Conservation (phyloP, 2,888 invertebrate species). For the Gerris lacustris region DNA sequence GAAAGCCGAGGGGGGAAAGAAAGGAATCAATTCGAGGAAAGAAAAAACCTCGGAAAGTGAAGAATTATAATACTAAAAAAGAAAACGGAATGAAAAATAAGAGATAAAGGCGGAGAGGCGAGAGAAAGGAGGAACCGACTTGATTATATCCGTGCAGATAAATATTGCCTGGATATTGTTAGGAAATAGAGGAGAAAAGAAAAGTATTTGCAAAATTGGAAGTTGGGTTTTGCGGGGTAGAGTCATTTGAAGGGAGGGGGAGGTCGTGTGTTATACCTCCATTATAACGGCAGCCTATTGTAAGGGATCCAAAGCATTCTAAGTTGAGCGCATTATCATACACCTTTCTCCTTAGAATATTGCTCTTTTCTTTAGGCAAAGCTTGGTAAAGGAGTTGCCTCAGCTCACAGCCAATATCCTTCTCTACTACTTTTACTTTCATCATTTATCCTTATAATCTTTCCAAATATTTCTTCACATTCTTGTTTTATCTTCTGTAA, state of each 20-base stretch:
- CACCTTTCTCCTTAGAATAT: not conserved
- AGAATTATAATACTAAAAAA: not conserved
- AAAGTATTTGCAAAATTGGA: slow-evolving; percentile 3
- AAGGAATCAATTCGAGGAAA: no score
- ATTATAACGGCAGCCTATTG: not conserved
- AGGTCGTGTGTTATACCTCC: not conserved
- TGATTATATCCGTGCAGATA: not conserved
- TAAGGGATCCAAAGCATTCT: not conserved
- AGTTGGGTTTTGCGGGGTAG: not conserved
- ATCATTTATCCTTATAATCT: no score
- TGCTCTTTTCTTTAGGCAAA: not conserved
- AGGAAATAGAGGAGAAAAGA: not conserved
- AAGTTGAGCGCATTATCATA: not conserved
- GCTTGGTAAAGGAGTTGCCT: not conserved
- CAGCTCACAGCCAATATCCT: no score
- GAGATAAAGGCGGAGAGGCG: not conserved
- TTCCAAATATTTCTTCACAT: no score
- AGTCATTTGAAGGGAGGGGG: not conserved
- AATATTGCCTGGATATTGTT: slow-evolving; percentile 1
- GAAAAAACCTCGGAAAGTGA: not conserved
- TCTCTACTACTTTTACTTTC: no score
- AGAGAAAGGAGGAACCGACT: not conserved
- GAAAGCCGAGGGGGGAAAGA: no score
- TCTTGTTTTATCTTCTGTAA: no score
- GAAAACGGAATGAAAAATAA: not conserved